Evolutionary conservation across 2,888 invertebrate species (phyloP), one percentile per base, ranked within the genome.

Genomic region (Hypercompe scribonia): DNA sequence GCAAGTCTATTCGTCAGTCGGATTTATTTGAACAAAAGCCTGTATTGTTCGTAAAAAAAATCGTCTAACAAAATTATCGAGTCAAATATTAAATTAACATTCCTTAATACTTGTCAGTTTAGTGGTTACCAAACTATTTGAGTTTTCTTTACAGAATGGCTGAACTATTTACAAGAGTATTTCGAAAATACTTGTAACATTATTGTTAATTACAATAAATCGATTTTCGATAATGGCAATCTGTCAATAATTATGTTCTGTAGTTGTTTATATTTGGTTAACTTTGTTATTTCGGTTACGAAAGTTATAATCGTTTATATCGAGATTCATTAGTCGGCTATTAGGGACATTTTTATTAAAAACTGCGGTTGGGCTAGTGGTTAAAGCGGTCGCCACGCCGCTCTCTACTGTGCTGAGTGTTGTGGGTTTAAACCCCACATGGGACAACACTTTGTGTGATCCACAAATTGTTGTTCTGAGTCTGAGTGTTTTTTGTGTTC

Each of bases 151-250:
- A 54, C 34, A 39, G 10, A 61, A 28, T 58, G 28, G 33, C 4
- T 34, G 18, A 68, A 68, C 31, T 61, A 68, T 68, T 68, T 39
- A 61, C 68, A 21, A 68, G 68, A 61, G 1, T 18, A 68, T 34
- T 58, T 58, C 36, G 34, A 11, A 61, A 39, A 68, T 61, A 39
- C 39, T 61, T 69, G 28, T 31, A 61, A 31, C 8, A 61, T 42
- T 10, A 42, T 31, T 31, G 39, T 69, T 69, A 61, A 24, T 68
- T 36, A 68, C n/a, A n/a, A n/a, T 5, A 28, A 58, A 1, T 31
- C 36, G 39, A 69, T 61, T 61, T 24, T 18, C 39, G 58, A 15
- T 69, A 69, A 61, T 39, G 31, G 39, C 15, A 61, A 39, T 21
- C 21, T 31, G 21, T 61, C 39, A 36, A 28, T 61, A 58, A 69